Base-by-base conservation (phyloP, 2,888 invertebrate genomes). In the Prosapia bicincta region DNA sequence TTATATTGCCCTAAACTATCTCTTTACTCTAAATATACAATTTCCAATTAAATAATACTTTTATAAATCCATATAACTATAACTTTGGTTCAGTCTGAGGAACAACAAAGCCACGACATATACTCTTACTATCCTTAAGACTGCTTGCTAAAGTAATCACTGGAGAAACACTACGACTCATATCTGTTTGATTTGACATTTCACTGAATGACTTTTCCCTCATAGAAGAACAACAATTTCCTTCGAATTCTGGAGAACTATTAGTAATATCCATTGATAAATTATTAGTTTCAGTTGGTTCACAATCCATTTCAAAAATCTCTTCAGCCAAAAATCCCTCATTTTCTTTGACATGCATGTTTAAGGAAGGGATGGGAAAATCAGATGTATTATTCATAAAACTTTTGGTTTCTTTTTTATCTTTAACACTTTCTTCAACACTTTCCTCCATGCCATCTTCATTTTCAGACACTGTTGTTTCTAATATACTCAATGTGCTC, bases 141-240 rank as follows among this genome's bases (percentile, higher is more conserved):
- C 82, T 84, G 26, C 81, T 78, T 3, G 84, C 84, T 6, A 84
- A 74, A 0, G 84, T 84, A 15, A 85, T 76, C 32, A 82, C 78
- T 6, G 84, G 84, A 26, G 77, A 74, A 10, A 32, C 9, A 72
- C 54, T 72, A n/a, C 66, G 70, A 1, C 66, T 6, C 54, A 54
- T 54, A 13, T 9, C 13, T 13, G 15, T 38, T 13, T 38, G 7
- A 9, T 54, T 20, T 2, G 54, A 54, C 6, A 5, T 20, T 3
- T 54, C 20, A 54, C 54, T 54, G 1, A 54, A 9, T 20, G n/a
- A 20, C 20, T 3, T 54, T 54, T 20, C 54, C 3, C 13, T 13
- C 13, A 20, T 1, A 20, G 6, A 54, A 54, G 54, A 54, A 54
- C 54, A 10, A 54, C 20, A 20, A 54, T 9, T 54, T 20, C n/a